Evolutionary conservation across 1,140 invertebrate species (phyloP), one percentile per base, ranked within the genome.

Genomic region (Ericerus pela): DNA sequence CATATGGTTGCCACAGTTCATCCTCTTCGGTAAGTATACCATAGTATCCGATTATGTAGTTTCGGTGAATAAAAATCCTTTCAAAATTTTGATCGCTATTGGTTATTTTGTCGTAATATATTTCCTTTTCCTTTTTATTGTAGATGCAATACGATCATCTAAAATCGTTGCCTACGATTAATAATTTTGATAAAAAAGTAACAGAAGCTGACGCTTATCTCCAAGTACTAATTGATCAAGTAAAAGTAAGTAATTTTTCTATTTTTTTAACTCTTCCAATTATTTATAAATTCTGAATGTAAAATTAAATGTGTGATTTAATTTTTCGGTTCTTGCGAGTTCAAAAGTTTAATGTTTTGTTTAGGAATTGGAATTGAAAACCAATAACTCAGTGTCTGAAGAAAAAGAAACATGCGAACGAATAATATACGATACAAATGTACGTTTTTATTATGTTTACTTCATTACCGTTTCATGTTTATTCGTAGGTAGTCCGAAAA

Each of bases 171-270:
- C 77, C 80, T 2, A 83, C 78, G 52, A 71, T 80, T 51, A 77
- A 80, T 61, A 82, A 86, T 66, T 90, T 98, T 69, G 89, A 95
- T 70, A 80, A 84, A 30, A 89, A 92, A 69, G 79, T 98, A 29
- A 79, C 87, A 1, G 93, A 97, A 73, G 90, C 93, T 16, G 94
- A 98, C 73, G 87, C 85, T 26, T 98, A 96, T 73, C 76, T 98
- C 38, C 92, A 97, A 73, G 76, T 97, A 53, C 79, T 99, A 68
- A 96, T 97, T 59, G 89, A 97, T 62, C 89, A 97, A 71, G 84
- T 88, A 61, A 79, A 80, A 66, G 78, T 86, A 66, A 78, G 71
- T 43, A 30, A 33, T 33, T 33, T 33, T 8, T 33, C n/a, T 33
- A 33, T 33, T 33, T 33, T 33, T 8, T 33, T 33, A 10, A 10